Evolutionary conservation across 2,113 vertebrate genomes (phyloP).

Genomic region (Sylvilagus bachmani): DNA sequence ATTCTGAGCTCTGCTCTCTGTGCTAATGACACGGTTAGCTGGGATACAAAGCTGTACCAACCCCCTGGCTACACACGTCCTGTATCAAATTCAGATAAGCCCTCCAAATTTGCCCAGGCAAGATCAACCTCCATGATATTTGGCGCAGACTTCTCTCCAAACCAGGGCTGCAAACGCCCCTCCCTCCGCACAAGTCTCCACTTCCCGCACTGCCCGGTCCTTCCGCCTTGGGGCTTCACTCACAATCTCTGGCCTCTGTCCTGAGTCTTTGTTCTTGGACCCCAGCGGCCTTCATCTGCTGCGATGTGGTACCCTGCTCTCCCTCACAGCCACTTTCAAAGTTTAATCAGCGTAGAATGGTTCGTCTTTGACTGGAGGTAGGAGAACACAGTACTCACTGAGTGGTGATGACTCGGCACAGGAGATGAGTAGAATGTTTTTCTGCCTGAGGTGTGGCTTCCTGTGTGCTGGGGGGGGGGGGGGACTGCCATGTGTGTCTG

Average conservation of each 20-base stretch:
- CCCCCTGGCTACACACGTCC: not conserved
- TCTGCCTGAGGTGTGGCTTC: not conserved
- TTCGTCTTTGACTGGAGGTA: not conserved
- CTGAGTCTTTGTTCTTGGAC: not conserved
- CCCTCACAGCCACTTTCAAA: not conserved
- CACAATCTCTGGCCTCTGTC: not conserved
- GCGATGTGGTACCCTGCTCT: too few relatives aligned
- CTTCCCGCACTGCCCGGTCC: fast-evolving
- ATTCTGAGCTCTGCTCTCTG: not conserved
- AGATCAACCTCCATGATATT: not conserved
- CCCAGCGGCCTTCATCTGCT: not conserved
- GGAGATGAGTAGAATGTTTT: not conserved
- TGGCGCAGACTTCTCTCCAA: not conserved
- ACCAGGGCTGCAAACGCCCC: not conserved
- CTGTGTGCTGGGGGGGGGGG: not conserved
- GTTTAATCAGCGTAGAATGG: not conserved
- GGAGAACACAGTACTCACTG: not conserved
- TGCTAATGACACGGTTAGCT: not conserved
- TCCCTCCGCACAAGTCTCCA: not conserved
- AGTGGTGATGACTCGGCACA: not conserved
- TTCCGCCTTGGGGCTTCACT: not conserved
- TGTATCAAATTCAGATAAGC: not conserved
- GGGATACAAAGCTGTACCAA: not conserved
- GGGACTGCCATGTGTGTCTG: not conserved
- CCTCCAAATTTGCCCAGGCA: not conserved